These are phyloP conservation scores for Augiades crinisus DNA, from an alignment of 2,888 invertebrate genomes.

Conservation along the genomic window DNA sequence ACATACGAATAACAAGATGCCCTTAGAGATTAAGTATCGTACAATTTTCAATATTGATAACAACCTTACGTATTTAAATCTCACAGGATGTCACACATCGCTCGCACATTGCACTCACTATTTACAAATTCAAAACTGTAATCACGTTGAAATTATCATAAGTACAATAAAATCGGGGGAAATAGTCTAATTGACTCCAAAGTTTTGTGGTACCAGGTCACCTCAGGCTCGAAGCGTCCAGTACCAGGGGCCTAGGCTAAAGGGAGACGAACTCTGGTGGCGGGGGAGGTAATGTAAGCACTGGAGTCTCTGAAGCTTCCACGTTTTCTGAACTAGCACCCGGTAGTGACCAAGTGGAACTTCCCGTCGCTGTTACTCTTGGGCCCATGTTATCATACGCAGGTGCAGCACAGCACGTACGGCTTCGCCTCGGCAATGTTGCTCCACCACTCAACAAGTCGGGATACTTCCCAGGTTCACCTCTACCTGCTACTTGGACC, in stretches of 20 bases:
- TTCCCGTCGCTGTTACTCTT: slow-evolving; percentile 92
- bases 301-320: slow-evolving; percentile 66
- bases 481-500: slow-evolving; percentile 85
- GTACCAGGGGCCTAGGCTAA: slow-evolving; percentile 76
- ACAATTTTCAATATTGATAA: slow-evolving; percentile 67
- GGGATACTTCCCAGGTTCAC: slow-evolving; percentile 83
- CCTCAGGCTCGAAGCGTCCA: slow-evolving; percentile 69
- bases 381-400: slow-evolving; percentile 96
- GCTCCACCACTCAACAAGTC: slow-evolving; percentile 84
- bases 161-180: slow-evolving; percentile 60
- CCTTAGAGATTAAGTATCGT: slow-evolving; percentile 57
- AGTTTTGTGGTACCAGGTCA: slow-evolving; percentile 69
- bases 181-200: slow-evolving; percentile 75
- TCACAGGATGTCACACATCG: slow-evolving; percentile 75
- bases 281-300: slow-evolving; percentile 78
- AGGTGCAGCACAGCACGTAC: slow-evolving; percentile 78
- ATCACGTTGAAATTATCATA: slow-evolving; percentile 60
- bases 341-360: slow-evolving; percentile 91
- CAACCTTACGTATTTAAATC: slow-evolving; percentile 71
- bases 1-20: slow-evolving; percentile 61
- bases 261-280: slow-evolving; percentile 78
- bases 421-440: slow-evolving; percentile 73
- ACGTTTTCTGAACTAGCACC: slow-evolving; percentile 71
- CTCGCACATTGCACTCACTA: slow-evolving; percentile 66
- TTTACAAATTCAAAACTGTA: slow-evolving; percentile 60